Conservation (phyloP, 2,113 vertebrate genomes). For the Lasiurus cinereus region DNA sequence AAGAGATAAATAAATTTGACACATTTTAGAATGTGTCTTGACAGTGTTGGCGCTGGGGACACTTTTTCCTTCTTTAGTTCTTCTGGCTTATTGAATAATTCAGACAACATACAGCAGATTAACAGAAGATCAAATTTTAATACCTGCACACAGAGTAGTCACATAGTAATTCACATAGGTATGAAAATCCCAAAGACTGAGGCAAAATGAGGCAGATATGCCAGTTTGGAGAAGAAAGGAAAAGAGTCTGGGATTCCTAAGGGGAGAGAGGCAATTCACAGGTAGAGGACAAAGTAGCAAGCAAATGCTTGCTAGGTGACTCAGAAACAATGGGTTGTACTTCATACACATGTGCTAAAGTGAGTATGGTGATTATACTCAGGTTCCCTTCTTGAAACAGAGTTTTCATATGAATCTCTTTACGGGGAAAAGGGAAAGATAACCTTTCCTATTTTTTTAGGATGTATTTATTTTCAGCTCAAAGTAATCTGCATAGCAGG, state of each 20-base stretch:
- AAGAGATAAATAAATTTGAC: not conserved
- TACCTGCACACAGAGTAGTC: not conserved
- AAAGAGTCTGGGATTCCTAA: not conserved
- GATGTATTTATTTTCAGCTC: not conserved
- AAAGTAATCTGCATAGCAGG: not conserved
- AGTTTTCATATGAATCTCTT: not conserved
- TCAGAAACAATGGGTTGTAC: not conserved
- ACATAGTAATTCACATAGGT: not conserved
- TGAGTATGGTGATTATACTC: not conserved
- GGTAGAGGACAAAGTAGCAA: not conserved
- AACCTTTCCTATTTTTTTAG: not conserved
- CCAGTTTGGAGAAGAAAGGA: not conserved
- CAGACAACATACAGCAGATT: not conserved
- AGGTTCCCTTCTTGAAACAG: not conserved
- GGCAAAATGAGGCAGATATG: too few relatives aligned
- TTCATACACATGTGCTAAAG: not conserved
- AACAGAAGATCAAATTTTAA: not conserved
- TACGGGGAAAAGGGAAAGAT: not conserved
- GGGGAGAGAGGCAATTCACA: not conserved
- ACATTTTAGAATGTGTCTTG: not conserved
- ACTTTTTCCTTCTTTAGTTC: not conserved
- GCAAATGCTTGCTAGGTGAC: not conserved
- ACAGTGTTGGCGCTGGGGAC: not conserved
- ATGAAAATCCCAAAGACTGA: not conserved
- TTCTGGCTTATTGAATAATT: not conserved